phyloP scores from a whole-genome alignment of 2,888 invertebrate genomes.

The Agriotes lineatus region DNA sequence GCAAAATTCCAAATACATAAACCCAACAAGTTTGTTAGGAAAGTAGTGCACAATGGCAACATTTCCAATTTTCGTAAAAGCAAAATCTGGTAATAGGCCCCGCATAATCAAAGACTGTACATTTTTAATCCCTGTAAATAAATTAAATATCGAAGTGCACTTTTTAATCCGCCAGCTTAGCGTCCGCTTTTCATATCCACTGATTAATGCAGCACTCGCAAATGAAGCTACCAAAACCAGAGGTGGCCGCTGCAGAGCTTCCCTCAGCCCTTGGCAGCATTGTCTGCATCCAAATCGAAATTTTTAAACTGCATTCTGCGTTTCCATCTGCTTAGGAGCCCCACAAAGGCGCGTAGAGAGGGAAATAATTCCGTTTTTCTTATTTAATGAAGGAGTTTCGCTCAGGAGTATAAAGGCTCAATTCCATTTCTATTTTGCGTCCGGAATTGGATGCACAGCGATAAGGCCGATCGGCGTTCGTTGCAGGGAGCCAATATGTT shows the following conservation, averaged over 20 bases:
- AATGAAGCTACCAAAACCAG: background rate
- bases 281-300: background rate
- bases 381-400: conserved; percentile 37
- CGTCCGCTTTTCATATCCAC: conserved; percentile 7
- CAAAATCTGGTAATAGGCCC: too few relatives aligned
- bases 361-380: conserved; percentile 28
- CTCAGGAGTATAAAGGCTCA: conserved; percentile 29
- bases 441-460: conserved; percentile 42
- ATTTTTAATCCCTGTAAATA: conserved; percentile 12
- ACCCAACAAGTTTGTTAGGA: too few relatives aligned
- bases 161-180: conserved; percentile 8
- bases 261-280: background rate
- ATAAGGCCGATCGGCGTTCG: conserved; percentile 44
- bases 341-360: conserved; percentile 4
- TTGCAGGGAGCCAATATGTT: conserved; percentile 42
- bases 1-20: too few relatives aligned
- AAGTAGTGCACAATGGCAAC: too few relatives aligned
- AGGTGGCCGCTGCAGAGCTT: background rate
- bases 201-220: conserved; percentile 12
- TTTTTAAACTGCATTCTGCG: background rate
- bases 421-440: conserved; percentile 43
- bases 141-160: background rate
- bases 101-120: background rate
- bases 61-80: too few relatives aligned
- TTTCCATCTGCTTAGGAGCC: background rate